Evolutionary conservation across 2,113 vertebrate species (phyloP).

Genomic region (Vanacampus margaritifer): DNA sequence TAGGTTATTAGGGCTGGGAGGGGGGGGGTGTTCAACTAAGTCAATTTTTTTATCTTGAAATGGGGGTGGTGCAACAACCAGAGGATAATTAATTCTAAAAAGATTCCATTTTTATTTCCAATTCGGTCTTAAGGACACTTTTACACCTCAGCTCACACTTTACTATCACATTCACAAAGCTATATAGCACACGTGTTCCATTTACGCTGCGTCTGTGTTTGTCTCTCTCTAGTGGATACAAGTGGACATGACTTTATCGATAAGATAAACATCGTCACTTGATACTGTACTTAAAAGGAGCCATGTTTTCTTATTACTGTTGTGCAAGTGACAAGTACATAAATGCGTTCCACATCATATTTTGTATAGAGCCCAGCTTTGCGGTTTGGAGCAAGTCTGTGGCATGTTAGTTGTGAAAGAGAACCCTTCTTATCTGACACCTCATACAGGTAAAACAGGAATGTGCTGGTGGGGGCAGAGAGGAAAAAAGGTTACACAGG

Average conservation of each 20-base stretch:
- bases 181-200: background rate
- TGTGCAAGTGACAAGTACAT: background rate
- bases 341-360: background rate
- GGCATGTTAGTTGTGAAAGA: slow-evolving; percentile 62
- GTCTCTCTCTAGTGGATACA: background rate
- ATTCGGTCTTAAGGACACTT: too few relatives aligned
- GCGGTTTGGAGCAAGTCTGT: slow-evolving; percentile 8
- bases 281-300: background rate
- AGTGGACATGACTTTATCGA: background rate
- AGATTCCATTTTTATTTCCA: too few relatives aligned
- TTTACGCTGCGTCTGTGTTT: background rate
- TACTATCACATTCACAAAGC: background rate
- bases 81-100: too few relatives aligned
- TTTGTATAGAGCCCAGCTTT: slow-evolving; percentile 12
- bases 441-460: slow-evolving; percentile 72
- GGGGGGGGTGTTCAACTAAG: too few relatives aligned
- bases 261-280: background rate
- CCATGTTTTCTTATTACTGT: background rate
- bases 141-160: too few relatives aligned
- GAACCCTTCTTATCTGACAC: slow-evolving; percentile 46
- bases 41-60: too few relatives aligned
- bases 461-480: slow-evolving; percentile 52
- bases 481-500: slow-evolving; percentile 49
- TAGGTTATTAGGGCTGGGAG: too few relatives aligned
- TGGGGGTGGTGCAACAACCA: too few relatives aligned